phyloP scores from a whole-genome alignment of 2,113 vertebrate genomes.

The Cyprinus carpio region DNA sequence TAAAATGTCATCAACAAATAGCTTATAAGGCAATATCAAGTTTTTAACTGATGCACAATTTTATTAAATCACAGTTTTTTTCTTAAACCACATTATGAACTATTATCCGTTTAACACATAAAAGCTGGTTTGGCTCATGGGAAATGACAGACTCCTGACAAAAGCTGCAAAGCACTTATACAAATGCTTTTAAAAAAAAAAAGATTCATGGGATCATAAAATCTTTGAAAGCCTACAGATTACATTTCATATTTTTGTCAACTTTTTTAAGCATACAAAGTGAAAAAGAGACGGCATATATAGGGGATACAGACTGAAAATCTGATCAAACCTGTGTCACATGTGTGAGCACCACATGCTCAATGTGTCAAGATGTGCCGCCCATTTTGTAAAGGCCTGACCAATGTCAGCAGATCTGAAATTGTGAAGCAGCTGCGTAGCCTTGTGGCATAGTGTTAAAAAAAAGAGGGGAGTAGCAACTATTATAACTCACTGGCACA shows the following conservation, averaged over 20 bases:
- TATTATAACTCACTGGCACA: not conserved
- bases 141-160: slow-evolving; percentile 22
- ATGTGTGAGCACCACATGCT: not conserved
- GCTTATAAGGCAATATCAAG: not conserved
- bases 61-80: not conserved
- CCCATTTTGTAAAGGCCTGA: not conserved
- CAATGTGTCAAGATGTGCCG: not conserved
- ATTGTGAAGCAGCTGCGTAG: not conserved
- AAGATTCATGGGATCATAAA: not conserved
- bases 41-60: not conserved
- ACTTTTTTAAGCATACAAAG: not conserved
- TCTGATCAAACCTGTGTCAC: not conserved
- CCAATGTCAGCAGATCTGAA: not conserved
- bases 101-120: not conserved
- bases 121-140: not conserved
- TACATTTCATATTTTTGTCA: not conserved
- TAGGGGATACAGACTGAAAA: not conserved
- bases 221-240: not conserved
- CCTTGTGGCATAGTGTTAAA: too few relatives aligned
- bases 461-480: too few relatives aligned
- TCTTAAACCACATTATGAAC: not conserved
- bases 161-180: slow-evolving; percentile 12
- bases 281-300: not conserved
- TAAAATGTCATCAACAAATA: not conserved
- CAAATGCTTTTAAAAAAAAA: not conserved